These are phyloP conservation scores for Leontopithecus rosalia DNA, from an alignment of 2,797 vertebrate species.

Conservation along the genomic window DNA sequence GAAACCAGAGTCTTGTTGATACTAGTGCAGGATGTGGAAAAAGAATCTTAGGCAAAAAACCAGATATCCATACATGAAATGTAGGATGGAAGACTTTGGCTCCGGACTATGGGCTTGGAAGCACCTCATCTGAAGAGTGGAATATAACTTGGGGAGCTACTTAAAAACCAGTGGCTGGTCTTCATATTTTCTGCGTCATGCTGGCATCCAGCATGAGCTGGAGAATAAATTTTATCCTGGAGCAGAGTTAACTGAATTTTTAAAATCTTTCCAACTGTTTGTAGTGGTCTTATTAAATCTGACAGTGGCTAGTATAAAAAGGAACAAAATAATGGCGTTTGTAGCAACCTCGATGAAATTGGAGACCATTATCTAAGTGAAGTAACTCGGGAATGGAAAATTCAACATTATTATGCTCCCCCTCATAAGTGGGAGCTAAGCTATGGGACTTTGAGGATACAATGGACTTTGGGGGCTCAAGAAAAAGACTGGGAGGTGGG, in stretches of 20 bases:
- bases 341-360: no score
- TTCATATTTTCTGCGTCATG: not conserved
- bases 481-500: no score
- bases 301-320: no score
- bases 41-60: not conserved
- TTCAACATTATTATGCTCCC: no score
- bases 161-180: not conserved
- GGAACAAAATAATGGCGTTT: no score
- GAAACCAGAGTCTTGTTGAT: not conserved
- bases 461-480: no score
- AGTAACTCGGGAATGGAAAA: no score
- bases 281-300: not conserved
- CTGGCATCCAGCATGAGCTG: not conserved
- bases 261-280: not conserved
- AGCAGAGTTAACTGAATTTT: not conserved
- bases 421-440: no score
- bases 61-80: not conserved
- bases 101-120: not conserved
- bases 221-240: not conserved
- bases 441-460: no score
- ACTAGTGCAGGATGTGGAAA: not conserved
- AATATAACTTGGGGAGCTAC: not conserved
- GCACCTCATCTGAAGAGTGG: not conserved
- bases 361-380: no score
- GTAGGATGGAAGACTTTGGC: not conserved